A percentile compares a stretch with the other conserved stretches of the same genome.
Evolutionary conservation across 2,888 invertebrate species (phyloP).

Genomic region (Agapetus fuscipes): DNA sequence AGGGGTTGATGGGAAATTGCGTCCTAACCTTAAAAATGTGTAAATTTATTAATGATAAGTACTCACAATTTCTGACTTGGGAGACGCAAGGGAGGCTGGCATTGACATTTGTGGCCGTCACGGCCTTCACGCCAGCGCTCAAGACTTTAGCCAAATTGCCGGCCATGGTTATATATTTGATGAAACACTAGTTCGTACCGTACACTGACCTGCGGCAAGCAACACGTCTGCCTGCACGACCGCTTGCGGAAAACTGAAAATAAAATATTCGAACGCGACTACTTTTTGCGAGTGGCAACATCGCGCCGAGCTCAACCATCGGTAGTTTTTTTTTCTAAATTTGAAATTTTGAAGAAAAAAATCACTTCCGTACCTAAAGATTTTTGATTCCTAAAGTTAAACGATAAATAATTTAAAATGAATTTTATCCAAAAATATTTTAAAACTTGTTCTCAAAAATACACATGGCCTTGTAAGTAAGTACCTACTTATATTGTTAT

Average conservation of each 20-base stretch:
- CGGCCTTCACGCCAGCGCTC: constrained; percentile 27
- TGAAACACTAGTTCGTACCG: not conserved
- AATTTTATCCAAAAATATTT: no score
- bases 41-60: not conserved
- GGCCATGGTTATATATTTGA: constrained; percentile 28
- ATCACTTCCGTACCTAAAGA: no score
- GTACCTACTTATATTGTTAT: no score
- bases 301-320: not conserved
- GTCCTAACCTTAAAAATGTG: not conserved
- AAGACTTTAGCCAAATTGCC: constrained; percentile 32
- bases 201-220: not conserved
- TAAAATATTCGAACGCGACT: not conserved
- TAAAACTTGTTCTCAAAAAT: no score
- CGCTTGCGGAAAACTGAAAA: constrained; percentile 11
- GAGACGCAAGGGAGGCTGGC: constrained; percentile 11
- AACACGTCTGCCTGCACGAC: constrained; percentile 5
- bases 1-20: no score
- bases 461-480: no score
- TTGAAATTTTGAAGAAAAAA: no score
- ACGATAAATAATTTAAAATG: no score
- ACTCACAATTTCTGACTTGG: constrained; percentile 19
- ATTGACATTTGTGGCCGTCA: constrained; percentile 22
- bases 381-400: no score
- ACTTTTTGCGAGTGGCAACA: constrained; percentile 1
- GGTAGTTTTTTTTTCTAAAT: no score